phyloP scores from a whole-genome alignment of 2,888 invertebrate genomes.

The Calameuta pallipes region DNA sequence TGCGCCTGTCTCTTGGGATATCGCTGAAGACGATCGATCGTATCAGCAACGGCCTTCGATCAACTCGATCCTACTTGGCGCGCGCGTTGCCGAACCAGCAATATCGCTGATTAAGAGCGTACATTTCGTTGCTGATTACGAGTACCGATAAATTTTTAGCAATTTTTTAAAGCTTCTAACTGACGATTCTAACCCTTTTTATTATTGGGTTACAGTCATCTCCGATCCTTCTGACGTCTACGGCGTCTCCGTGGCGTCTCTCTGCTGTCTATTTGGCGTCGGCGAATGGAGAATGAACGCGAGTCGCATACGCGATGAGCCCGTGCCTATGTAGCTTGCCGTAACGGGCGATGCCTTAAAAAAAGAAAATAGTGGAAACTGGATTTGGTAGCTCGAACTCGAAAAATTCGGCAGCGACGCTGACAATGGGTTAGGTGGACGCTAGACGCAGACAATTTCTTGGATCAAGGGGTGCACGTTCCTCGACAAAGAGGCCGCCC shows the following conservation, averaged over 20 bases:
- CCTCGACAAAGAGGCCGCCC: conserved; percentile 12
- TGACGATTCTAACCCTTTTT: neutral
- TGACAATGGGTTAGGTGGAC: neutral
- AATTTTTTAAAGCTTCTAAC: neutral
- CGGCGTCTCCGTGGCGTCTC: neutral
- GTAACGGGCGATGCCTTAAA: conserved; percentile 9
- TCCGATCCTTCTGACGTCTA: neutral
- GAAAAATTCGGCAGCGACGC: conserved; percentile 1
- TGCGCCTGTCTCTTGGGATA: neutral
- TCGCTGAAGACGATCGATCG: neutral
- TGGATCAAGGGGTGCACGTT: conserved; percentile 1
- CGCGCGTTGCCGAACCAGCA: too few species aligned
- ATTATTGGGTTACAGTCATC: neutral
- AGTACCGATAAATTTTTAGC: neutral
- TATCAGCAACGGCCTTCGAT: neutral
- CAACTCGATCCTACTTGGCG: too few species aligned
- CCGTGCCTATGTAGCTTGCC: neutral
- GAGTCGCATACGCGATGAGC: conserved; percentile 7
- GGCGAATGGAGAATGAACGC: conserved; percentile 25
- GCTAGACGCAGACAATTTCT: conserved; percentile 4
- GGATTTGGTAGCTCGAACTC: neutral
- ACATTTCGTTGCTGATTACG: neutral
- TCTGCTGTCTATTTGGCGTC: neutral
- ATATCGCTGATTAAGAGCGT: too few species aligned
- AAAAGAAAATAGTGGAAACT: conserved; percentile 6